Percentiles rank a stretch among this genome's conserved stretches.
These are phyloP conservation scores for Aptenodytes patagonicus DNA, from an alignment of 2,113 vertebrate species.

Conservation along the genomic window DNA sequence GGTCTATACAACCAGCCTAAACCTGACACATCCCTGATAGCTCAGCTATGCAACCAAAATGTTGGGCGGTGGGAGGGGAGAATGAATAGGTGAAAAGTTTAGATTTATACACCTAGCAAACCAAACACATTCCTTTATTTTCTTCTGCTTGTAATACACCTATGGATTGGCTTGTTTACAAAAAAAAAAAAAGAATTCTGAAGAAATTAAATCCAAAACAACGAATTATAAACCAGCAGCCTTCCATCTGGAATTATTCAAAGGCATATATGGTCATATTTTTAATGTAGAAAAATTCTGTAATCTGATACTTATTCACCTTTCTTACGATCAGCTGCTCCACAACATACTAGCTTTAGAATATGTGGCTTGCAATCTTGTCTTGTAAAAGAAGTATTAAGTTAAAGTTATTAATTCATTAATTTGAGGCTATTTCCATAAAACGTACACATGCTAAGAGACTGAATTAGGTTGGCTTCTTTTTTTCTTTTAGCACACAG, in stretches of 20 bases:
- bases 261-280: slow-evolving; percentile 45
- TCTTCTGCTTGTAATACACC: not conserved
- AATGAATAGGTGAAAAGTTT: not conserved
- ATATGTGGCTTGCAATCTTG: not conserved
- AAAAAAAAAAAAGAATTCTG: not conserved
- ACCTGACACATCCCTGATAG: not conserved
- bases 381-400: not conserved
- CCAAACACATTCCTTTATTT: not conserved
- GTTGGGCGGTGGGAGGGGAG: not conserved
- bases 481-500: not conserved
- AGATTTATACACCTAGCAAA: not conserved
- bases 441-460: not conserved
- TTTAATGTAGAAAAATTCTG: slow-evolving; percentile 46
- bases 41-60: not conserved
- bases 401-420: not conserved
- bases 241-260: slow-evolving; percentile 76
- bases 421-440: not conserved
- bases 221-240: slow-evolving; percentile 36
- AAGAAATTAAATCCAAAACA: slow-evolving; percentile 56
- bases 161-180: not conserved
- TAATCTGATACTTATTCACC: slow-evolving; percentile 44
- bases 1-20: not conserved
- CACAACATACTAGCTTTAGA: not conserved
- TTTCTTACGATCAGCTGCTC: slow-evolving; percentile 15
- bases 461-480: not conserved